Evolutionary conservation across 2,797 vertebrate genomes (phyloP).

Genomic region (Champsocephalus gunnari): DNA sequence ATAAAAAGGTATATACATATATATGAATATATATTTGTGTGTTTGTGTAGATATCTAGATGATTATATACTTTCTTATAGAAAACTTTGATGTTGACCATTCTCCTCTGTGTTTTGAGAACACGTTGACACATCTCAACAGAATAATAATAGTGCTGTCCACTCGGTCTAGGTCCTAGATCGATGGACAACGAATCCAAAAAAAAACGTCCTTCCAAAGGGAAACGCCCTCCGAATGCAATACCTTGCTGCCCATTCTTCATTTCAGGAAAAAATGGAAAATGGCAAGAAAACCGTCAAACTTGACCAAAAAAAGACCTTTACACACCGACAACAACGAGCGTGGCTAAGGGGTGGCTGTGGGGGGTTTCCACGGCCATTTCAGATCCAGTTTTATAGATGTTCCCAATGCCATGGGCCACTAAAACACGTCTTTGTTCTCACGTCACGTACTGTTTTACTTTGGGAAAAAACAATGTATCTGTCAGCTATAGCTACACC

Average conservation of each 20-base stretch:
- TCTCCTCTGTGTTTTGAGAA: slow-evolving; percentile 85
- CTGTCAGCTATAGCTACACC: slow-evolving; percentile 35
- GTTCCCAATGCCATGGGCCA: slow-evolving; percentile 56
- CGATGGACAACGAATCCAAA: slow-evolving; percentile 74
- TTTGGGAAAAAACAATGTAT: slow-evolving; percentile 54
- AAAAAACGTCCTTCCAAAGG: slow-evolving; percentile 80
- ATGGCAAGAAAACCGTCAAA: slow-evolving; percentile 70
- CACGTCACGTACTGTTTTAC: slow-evolving; percentile 40
- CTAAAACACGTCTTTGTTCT: slow-evolving; percentile 33
- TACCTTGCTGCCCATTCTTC: slow-evolving; percentile 80
- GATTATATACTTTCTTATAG: slow-evolving; percentile 91
- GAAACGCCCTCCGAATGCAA: slow-evolving; percentile 83
- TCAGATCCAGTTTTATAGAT: slow-evolving; percentile 70
- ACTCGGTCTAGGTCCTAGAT: slow-evolving; percentile 74
- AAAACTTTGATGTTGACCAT: slow-evolving; percentile 87
- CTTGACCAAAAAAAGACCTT: slow-evolving; percentile 82
- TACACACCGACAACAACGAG: slow-evolving; percentile 34
- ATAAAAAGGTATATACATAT: slow-evolving; percentile 87
- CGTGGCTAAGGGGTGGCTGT: slow-evolving; percentile 16
- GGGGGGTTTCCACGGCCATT: slow-evolving; percentile 45
- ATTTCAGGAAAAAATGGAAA: slow-evolving; percentile 78
- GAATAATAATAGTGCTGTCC: slow-evolving; percentile 70
- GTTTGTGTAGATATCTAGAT: slow-evolving; percentile 91
- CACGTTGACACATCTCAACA: slow-evolving; percentile 82
- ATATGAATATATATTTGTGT: slow-evolving; percentile 89